Evolutionary conservation across 1,140 invertebrate species (phyloP).

Genomic region (Pantala flavescens): DNA sequence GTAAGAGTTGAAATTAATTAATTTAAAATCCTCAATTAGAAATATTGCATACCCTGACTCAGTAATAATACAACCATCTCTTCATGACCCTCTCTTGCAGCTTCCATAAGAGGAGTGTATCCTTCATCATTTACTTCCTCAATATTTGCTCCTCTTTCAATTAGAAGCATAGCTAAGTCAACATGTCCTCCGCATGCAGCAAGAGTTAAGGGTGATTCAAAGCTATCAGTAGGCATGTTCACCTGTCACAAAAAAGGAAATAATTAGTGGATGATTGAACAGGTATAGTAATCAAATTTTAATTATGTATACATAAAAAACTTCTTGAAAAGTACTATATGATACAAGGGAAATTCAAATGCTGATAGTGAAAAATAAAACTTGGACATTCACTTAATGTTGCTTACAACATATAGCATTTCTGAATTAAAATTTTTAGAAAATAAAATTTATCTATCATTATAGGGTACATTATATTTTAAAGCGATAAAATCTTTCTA

Average conservation of each 20-base stretch:
- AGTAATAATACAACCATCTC: slow-evolving; percentile 94
- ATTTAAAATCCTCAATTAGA: slow-evolving; percentile 6
- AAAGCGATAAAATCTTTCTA: too few relatives aligned
- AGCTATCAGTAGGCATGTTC: slow-evolving; percentile 98
- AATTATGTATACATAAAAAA: too few relatives aligned
- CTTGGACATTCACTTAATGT: too few relatives aligned
- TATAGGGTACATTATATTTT: too few relatives aligned
- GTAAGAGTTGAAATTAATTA: not conserved
- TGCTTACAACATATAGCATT: too few relatives aligned
- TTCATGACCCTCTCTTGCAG: slow-evolving; percentile 93
- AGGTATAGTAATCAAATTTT: too few relatives aligned
- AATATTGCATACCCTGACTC: slow-evolving; percentile 57
- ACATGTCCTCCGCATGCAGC: slow-evolving; percentile 98
- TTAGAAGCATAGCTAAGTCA: slow-evolving; percentile 85
- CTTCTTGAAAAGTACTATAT: too few relatives aligned
- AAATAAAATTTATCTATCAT: too few relatives aligned
- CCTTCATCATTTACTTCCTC: slow-evolving; percentile 99
- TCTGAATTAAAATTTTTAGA: too few relatives aligned
- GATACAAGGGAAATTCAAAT: too few relatives aligned
- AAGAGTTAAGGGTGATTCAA: slow-evolving; percentile 95
- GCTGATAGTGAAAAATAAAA: too few relatives aligned
- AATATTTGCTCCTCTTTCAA: slow-evolving; percentile 95
- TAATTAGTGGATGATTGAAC: not conserved
- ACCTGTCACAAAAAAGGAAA: slow-evolving; percentile 44
- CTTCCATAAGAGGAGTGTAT: slow-evolving; percentile 99